Conservation (phyloP, 2,797 vertebrate genomes). For the Varecia variegata region DNA sequence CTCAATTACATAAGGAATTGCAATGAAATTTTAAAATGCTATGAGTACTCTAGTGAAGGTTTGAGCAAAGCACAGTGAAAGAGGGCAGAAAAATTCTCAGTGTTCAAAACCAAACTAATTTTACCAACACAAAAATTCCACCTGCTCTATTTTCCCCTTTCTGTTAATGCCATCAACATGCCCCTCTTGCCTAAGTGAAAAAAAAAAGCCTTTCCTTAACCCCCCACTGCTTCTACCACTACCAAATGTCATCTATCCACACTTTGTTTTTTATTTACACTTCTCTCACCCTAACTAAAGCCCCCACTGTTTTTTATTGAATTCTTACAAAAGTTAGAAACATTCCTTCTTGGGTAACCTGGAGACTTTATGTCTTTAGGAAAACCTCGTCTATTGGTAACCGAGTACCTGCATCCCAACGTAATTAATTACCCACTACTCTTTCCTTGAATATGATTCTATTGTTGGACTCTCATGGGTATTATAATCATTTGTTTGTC, state of each 20-base stretch:
- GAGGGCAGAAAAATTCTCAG: not conserved
- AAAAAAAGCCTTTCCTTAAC: not conserved
- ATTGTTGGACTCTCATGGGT: not conserved
- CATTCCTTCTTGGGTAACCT: not conserved
- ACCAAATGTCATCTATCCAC: not conserved
- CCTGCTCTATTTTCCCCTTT: not conserved
- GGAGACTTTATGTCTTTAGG: not conserved
- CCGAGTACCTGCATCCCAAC: not conserved
- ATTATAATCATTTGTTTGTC: not conserved
- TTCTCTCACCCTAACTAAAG: not conserved
- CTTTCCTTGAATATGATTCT: not conserved
- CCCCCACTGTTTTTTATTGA: not conserved
- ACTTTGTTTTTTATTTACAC: not conserved
- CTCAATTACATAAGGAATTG: not conserved
- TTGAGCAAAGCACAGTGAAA: not conserved
- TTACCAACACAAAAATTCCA: not conserved
- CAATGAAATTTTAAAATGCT: not conserved
- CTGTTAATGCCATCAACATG: not conserved
- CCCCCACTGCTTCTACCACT: not conserved
- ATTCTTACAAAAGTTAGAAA: not conserved
- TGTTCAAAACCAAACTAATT: conserved; percentile 8
- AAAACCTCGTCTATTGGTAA: not conserved
- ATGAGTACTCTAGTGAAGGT: not conserved
- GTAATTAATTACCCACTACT: not conserved
- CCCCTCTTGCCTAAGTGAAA: not conserved